Evolutionary conservation across 2,113 vertebrate genomes (phyloP).

Genomic region (Pygoscelis adeliae): DNA sequence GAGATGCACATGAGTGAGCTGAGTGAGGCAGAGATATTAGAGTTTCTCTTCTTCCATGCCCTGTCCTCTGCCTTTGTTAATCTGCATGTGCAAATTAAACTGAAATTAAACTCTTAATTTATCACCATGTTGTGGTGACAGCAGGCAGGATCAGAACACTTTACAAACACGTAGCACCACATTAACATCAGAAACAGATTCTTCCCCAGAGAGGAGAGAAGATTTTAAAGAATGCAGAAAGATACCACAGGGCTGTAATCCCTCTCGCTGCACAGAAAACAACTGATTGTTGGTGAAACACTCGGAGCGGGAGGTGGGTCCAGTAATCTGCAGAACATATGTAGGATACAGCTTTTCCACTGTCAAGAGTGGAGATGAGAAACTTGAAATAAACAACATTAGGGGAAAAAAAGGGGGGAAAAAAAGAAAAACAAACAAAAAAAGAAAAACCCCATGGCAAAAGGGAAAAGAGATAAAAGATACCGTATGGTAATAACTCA

Average conservation of each 20-base stretch:
- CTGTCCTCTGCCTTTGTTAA: background rate
- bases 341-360: background rate
- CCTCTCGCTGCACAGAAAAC: conserved; percentile 9
- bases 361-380: background rate
- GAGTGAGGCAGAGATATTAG: background rate
- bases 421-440: background rate
- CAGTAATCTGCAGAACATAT: conserved; percentile 49
- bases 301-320: background rate
- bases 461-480: background rate
- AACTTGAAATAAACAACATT: background rate
- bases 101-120: conserved; percentile 25
- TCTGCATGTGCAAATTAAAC: conserved; percentile 1
- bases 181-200: conserved; percentile 56
- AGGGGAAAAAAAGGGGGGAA: too few relatives aligned
- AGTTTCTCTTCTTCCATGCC: background rate
- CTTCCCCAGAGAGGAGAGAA: conserved; percentile 5
- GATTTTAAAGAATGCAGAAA: conserved; percentile 30
- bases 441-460: background rate
- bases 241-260: conserved; percentile 27
- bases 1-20: background rate
- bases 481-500: background rate
- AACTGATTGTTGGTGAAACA: conserved; percentile 19
- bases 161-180: background rate
- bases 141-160: conserved; percentile 32
- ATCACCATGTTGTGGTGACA: conserved; percentile 18